These are phyloP conservation scores for Motacilla alba DNA, from an alignment of 2,113 vertebrate genomes.

Conservation along the genomic window DNA sequence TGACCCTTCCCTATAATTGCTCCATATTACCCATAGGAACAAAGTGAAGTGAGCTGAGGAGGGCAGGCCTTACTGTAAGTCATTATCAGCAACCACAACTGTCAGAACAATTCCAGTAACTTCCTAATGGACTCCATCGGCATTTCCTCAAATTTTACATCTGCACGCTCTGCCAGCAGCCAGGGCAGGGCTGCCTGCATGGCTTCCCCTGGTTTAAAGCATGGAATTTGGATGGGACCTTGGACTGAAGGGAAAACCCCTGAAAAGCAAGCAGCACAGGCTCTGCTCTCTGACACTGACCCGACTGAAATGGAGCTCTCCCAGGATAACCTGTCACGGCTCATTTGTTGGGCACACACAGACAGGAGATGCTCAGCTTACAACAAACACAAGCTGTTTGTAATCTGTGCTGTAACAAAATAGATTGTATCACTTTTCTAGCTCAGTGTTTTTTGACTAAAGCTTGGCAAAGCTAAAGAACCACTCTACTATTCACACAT, in stretches of 20 bases:
- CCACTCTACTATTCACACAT: not conserved
- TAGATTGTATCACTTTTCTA: not conserved
- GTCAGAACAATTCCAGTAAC: constrained; percentile 74
- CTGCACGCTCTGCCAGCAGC: not conserved
- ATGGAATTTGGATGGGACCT: not conserved
- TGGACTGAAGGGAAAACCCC: not conserved
- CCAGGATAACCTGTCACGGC: not conserved
- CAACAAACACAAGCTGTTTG: not conserved
- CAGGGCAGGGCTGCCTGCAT: not conserved
- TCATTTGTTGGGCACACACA: not conserved
- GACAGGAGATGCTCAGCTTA: not conserved
- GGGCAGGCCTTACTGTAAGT: constrained; percentile 65
- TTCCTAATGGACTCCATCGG: constrained; percentile 69
- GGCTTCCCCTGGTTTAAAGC: not conserved
- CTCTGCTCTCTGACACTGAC: not conserved
- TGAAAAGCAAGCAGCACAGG: not conserved
- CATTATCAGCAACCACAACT: constrained; percentile 69
- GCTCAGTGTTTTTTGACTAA: not conserved
- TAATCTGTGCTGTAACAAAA: not conserved
- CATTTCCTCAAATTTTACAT: not conserved
- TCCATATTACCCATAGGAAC: constrained; percentile 52
- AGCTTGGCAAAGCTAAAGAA: not conserved
- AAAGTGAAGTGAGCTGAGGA: not conserved
- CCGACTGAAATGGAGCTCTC: not conserved
- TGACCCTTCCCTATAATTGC: constrained; percentile 37